phyloP scores from a whole-genome alignment of 2,888 invertebrate species.

The Agrotis puta region DNA sequence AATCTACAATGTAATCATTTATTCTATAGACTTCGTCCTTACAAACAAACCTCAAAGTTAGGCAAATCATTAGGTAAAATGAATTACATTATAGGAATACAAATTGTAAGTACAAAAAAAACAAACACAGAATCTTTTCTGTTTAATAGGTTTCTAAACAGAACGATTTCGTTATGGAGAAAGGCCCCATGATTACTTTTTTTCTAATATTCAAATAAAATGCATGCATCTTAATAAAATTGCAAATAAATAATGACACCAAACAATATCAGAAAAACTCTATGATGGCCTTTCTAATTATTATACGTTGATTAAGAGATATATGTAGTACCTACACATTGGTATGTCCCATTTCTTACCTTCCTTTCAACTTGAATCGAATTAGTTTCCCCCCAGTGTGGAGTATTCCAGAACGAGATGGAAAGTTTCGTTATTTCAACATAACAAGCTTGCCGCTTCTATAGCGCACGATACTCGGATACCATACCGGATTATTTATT shows the following conservation, averaged over 20 bases:
- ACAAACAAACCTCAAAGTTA: not conserved
- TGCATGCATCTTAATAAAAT: not conserved
- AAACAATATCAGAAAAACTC: not conserved
- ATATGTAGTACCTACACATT: not conserved
- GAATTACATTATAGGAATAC: not conserved
- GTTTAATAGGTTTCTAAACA: not conserved
- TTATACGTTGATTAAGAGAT: not conserved
- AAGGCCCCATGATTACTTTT: not conserved
- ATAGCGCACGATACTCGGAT: slow-evolving; percentile 30
- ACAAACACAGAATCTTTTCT: not conserved
- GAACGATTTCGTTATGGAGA: not conserved
- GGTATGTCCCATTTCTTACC: slow-evolving; percentile 17
- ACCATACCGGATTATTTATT: slow-evolving; percentile 36
- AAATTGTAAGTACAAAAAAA: not conserved
- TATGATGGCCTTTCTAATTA: not conserved
- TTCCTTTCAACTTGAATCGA: slow-evolving; percentile 9
- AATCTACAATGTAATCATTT: not conserved
- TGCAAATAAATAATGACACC: not conserved
- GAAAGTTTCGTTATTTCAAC: slow-evolving; percentile 58
- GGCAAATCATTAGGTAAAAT: not conserved
- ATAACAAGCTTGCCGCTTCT: slow-evolving; percentile 43
- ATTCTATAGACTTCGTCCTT: not conserved
- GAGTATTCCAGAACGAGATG: slow-evolving; percentile 49
- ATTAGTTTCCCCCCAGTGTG: slow-evolving; percentile 8
- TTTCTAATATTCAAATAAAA: not conserved